Conservation (phyloP, 2,113 vertebrate genomes). For the Nyctibius bracteatus region DNA sequence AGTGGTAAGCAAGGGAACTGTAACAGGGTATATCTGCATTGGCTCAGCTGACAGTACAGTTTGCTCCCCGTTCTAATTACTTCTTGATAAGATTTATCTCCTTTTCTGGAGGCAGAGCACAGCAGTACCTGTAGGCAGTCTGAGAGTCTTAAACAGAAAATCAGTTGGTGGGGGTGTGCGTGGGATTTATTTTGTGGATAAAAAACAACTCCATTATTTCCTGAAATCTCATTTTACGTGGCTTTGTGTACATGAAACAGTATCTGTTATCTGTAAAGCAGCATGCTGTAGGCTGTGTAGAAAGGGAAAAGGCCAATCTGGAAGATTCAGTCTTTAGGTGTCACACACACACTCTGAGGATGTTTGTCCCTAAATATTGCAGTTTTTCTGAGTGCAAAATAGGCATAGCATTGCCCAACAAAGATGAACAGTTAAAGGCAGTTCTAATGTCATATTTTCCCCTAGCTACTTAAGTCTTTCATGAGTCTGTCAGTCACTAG, state of each 20-base stretch:
- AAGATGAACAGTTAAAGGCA: slow-evolving; percentile 12
- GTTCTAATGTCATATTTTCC: background rate
- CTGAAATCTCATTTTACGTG: background rate
- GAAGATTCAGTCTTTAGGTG: background rate
- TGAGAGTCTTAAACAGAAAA: background rate
- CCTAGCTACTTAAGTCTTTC: background rate
- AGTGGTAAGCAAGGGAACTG: slow-evolving; percentile 25
- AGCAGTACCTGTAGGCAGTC: background rate
- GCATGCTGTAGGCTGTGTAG: background rate
- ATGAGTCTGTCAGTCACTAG: background rate
- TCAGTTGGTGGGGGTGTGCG: background rate
- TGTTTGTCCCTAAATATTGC: background rate
- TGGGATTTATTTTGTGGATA: background rate
- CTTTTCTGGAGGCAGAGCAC: background rate
- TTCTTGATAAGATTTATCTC: slow-evolving; percentile 39
- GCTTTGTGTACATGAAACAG: slow-evolving; percentile 27
- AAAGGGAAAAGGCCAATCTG: background rate
- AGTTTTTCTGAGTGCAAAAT: background rate
- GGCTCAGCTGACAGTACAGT: background rate
- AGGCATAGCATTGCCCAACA: background rate
- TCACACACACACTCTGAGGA: background rate
- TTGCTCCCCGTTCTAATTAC: slow-evolving; percentile 53
- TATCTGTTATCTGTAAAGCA: background rate
- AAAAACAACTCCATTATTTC: background rate
- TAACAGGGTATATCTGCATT: slow-evolving; percentile 1